Percentiles rank a stretch among this genome's conserved stretches.
phyloP scores from a whole-genome alignment of 2,888 invertebrate genomes.

The Venusia cambrica region DNA sequence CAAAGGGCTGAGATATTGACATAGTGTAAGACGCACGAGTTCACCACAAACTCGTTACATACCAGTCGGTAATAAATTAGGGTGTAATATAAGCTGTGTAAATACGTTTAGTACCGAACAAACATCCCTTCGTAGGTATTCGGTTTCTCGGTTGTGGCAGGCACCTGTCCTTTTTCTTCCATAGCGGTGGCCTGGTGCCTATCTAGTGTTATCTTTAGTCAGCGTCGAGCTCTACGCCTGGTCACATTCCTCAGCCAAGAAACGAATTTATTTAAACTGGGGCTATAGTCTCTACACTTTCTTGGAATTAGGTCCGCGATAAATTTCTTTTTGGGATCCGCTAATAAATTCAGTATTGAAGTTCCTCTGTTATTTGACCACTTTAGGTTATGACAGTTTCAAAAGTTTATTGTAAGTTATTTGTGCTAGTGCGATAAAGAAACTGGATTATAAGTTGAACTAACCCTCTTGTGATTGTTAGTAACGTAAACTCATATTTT shows the following conservation, averaged over 20 bases:
- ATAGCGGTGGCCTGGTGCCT: slow-evolving; percentile 43
- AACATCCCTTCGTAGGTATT: slow-evolving; percentile 48
- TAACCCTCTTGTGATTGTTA: no score
- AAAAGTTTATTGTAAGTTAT: no score
- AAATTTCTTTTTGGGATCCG: no score
- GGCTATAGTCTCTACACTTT: no score
- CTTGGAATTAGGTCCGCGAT: no score
- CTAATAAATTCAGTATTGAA: no score
- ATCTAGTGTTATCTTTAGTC: slow-evolving; percentile 53
- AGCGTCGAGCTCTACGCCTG: slow-evolving; percentile 44
- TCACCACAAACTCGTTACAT: slow-evolving; percentile 38
- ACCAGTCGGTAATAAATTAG: slow-evolving; percentile 46
- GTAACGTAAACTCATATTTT: no score
- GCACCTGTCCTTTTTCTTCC: slow-evolving; percentile 44
- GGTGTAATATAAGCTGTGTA: slow-evolving; percentile 46
- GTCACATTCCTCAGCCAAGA: slow-evolving; percentile 43
- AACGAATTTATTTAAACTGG: slow-evolving; percentile 42
- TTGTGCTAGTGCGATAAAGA: no score
- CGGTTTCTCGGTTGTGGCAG: slow-evolving; percentile 41
- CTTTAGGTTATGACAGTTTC: no score
- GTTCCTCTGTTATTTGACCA: no score
- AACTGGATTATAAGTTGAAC: no score
- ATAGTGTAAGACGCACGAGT: slow-evolving; percentile 32
- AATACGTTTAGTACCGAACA: slow-evolving; percentile 50
- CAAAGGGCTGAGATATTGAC: slow-evolving; percentile 32